phyloP scores from a whole-genome alignment of 2,113 vertebrate genomes.

The Astatotilapia flaviijosephi region DNA sequence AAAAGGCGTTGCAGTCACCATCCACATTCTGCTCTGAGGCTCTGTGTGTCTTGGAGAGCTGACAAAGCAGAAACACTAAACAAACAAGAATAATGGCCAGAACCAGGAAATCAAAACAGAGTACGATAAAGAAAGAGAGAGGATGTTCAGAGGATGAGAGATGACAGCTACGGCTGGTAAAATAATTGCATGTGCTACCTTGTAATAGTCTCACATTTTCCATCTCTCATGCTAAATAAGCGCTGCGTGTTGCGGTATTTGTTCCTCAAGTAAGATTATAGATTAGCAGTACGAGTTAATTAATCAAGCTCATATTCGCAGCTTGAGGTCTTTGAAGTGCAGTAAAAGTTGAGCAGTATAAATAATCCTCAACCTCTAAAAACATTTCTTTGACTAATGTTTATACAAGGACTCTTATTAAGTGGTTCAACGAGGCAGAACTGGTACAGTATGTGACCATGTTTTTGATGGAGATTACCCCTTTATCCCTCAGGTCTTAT shows the following conservation, averaged over 20 bases:
- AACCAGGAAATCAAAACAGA: background rate
- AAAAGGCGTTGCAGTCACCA: background rate
- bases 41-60: background rate
- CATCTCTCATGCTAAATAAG: background rate
- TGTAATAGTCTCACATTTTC: background rate
- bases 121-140: background rate
- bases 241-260: background rate
- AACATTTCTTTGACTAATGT: background rate
- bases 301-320: background rate
- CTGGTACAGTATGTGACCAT: background rate
- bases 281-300: background rate
- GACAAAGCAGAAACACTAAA: background rate
- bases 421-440: background rate
- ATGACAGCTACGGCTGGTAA: background rate
- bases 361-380: background rate
- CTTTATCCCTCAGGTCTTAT: background rate
- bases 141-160: background rate
- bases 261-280: background rate
- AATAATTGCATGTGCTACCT: background rate
- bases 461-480: constrained; percentile 17
- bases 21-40: background rate
- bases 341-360: background rate
- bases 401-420: background rate
- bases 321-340: background rate
- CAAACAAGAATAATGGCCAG: background rate